Evolutionary conservation across 2,797 vertebrate species (phyloP).

Genomic region (Crax fasciolata): DNA sequence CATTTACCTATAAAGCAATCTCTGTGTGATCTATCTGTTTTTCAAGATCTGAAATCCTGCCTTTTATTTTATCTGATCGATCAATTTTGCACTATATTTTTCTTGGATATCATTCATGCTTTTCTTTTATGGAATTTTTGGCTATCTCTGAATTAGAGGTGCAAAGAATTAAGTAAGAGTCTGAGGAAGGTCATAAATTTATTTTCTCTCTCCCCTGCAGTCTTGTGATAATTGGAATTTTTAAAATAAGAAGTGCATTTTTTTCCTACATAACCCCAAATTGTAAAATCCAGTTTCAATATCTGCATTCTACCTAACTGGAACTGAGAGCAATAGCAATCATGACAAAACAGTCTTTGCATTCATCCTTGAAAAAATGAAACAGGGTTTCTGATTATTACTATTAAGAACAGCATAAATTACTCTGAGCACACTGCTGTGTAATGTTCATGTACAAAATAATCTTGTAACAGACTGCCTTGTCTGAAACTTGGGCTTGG

Average conservation of each 20-base stretch:
- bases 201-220: rapidly evolving
- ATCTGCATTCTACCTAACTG: neutral
- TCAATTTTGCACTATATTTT: neutral
- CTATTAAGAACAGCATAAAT: constrained; percentile 47
- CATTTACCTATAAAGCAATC: neutral
- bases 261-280: neutral
- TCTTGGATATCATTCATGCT: neutral
- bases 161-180: neutral
- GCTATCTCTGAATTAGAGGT: neutral
- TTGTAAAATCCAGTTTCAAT: neutral
- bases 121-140: neutral
- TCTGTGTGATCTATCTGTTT: neutral
- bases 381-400: constrained; percentile 23
- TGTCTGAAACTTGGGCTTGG: constrained; percentile 49
- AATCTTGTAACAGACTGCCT: constrained; percentile 34
- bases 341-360: constrained; percentile 24
- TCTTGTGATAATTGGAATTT: neutral
- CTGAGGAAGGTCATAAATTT: neutral
- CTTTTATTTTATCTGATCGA: constrained; percentile 6
- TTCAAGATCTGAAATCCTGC: neutral
- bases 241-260: neutral
- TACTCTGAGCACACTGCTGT: constrained; percentile 3
- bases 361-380: constrained; percentile 20
- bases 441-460: constrained; percentile 52
- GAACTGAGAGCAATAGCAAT: neutral